Percentiles rank a stretch among this genome's conserved stretches.
phyloP scores from a whole-genome alignment of 2,797 vertebrate genomes.

The Xerus rutilus region DNA sequence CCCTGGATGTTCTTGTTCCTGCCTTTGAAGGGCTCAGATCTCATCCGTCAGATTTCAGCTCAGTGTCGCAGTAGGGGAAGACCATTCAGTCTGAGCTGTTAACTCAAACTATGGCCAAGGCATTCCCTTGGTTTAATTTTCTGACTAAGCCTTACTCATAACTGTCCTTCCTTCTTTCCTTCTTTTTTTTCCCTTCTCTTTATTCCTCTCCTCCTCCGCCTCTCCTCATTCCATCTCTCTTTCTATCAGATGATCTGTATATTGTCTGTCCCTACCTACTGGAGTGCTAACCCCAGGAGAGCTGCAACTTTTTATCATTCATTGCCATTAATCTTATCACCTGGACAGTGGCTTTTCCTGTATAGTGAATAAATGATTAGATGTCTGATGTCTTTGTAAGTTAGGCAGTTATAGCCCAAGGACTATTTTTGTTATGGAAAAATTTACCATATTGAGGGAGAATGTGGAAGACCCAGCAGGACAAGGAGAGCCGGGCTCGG shows the following conservation, averaged over 20 bases:
- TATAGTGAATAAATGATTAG: neutral
- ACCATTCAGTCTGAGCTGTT: neutral
- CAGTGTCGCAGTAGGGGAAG: neutral
- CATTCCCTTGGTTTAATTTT: neutral
- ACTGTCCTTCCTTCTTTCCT: neutral
- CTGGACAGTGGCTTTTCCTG: neutral
- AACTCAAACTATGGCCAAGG: neutral
- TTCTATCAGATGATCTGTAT: no score
- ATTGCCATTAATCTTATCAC: neutral
- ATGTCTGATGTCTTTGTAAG: conserved; percentile 6
- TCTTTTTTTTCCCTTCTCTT: fast-evolving
- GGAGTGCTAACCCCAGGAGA: neutral
- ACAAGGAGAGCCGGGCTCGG: no score
- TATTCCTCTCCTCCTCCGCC: fast-evolving
- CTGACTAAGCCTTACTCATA: neutral
- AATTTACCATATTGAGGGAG: neutral
- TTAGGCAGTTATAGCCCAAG: neutral
- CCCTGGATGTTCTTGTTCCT: neutral
- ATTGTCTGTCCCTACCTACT: neutral
- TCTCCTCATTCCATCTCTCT: fast-evolving
- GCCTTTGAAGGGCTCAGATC: neutral
- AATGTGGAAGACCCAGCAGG: neutral
- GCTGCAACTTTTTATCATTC: neutral
- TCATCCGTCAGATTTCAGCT: neutral
- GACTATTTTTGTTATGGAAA: neutral